phyloP scores from a whole-genome alignment of 2,888 invertebrate genomes.

The Ptilodon capucinus region DNA sequence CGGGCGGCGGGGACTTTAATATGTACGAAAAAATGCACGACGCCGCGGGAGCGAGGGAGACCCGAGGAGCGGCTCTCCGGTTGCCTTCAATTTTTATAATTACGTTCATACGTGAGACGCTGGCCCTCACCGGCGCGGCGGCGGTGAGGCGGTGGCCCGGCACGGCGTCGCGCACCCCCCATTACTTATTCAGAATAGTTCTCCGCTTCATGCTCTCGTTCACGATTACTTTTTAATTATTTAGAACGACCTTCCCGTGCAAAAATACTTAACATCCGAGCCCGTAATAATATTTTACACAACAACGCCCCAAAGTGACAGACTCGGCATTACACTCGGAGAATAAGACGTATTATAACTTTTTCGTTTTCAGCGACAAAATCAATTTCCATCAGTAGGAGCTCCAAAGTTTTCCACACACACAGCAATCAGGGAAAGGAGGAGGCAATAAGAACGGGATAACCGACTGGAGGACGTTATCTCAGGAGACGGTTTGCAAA shows the following conservation, averaged over 20 bases:
- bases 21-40: constrained; percentile 83
- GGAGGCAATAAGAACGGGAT: constrained; percentile 81
- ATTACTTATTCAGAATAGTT: constrained; percentile 71
- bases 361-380: constrained; percentile 67
- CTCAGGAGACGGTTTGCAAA: constrained; percentile 83
- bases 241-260: constrained; percentile 33
- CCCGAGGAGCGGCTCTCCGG: constrained; percentile 67
- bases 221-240: constrained; percentile 59
- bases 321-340: constrained; percentile 35
- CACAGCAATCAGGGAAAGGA: constrained; percentile 78
- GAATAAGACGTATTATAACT: constrained; percentile 63
- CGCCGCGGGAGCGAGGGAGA: constrained; percentile 74
- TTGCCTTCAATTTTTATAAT: constrained; percentile 82
- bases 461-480: constrained; percentile 80
- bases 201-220: constrained; percentile 45
- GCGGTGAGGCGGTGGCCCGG: constrained; percentile 37
- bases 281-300: constrained; percentile 8
- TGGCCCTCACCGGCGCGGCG: constrained; percentile 36
- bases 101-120: constrained; percentile 84
- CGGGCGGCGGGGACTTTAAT: constrained; percentile 74
- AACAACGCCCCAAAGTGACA: constrained; percentile 7
- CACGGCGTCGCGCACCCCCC: constrained; percentile 35
- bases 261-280: constrained; percentile 15
- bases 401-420: constrained; percentile 75
- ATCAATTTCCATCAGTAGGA: constrained; percentile 72